A percentile compares a stretch with the other conserved stretches of the same genome.
Conservation (phyloP, 2,797 vertebrate species). For the Anisognathus igniventris region DNA sequence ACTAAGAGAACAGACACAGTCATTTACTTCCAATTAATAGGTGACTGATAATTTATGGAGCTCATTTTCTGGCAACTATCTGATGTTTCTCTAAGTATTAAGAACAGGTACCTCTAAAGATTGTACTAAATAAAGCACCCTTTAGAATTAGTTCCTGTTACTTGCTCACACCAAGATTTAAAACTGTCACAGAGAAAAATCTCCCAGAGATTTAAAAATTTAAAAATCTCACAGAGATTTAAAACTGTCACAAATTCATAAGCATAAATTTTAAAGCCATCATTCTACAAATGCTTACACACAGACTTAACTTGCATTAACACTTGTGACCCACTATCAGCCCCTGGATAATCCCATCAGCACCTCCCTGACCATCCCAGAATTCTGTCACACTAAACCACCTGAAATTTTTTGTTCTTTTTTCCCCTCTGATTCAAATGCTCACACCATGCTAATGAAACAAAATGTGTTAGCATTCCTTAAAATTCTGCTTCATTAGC, state of each 20-base stretch:
- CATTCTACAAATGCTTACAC: neutral
- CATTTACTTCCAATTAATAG: neutral
- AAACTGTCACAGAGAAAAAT: no score
- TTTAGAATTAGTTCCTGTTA: neutral
- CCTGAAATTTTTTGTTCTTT: neutral
- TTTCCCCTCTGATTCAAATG: accelerated
- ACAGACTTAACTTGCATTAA: neutral
- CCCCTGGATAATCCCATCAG: neutral
- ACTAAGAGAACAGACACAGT: neutral
- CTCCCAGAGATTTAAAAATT: no score
- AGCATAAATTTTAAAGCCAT: neutral
- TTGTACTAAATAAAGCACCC: neutral
- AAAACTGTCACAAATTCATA: neutral
- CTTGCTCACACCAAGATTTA: neutral
- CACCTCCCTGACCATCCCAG: neutral
- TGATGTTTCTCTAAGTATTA: neutral
- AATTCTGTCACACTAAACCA: neutral
- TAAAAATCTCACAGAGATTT: neutral
- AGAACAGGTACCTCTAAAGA: neutral
- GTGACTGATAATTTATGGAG: neutral
- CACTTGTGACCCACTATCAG: neutral
- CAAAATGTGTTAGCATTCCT: neutral
- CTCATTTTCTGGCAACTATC: neutral
- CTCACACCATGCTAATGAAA: neutral
- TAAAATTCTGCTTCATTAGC: neutral